Evolutionary conservation across 64 coral and sea anemone genomes (phyloP), one percentile per base, ranked within the genome.

Genomic region (Acropora tenuis): DNA sequence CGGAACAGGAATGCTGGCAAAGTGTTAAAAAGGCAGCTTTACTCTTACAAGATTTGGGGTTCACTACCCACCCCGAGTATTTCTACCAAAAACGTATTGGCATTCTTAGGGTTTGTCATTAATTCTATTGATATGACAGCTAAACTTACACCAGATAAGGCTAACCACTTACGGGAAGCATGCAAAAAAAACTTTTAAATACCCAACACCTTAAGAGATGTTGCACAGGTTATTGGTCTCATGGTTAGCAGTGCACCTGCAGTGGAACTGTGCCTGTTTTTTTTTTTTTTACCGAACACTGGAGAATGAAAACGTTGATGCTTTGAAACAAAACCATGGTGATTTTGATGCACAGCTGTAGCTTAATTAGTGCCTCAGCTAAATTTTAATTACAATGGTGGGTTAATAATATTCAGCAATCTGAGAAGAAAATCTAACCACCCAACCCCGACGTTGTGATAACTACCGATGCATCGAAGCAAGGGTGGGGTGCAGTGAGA

Each of bases 181-280:
- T 84, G 81, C 59, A 58, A 8, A 84, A 5, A 67, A 47, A 30
- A 30, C 42, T 84, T 16, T 15, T 84, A 7, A 15, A 42, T 67
- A 84, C 20, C 19, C 43, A 59, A 43, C 15, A 42, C n/a, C 74
- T 74, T 18, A 88, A 78, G 87, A 45, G 74, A 88, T 42, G 87
- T 78, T 88, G 87, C 86, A 10, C 74, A 88, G 53, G 73, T 88
- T 52, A 74, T 87, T 87, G 84, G 84, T 17, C 67, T 50, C 5
- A 30, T 75, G 45, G 40, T 87, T 74, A 53, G 67, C 65, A 86
- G 65, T 49, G 45, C 67, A 59, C 82, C 82, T 69, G 47, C 15
- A 69, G 60, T 86, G 47, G 42, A 86, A 69, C 43, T 71, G 8
- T 5, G 61, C 20, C 43, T 71, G 63, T n/a, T 71, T 16, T 30